phyloP scores from a whole-genome alignment of 2,797 vertebrate genomes.

The Danio choprae region DNA sequence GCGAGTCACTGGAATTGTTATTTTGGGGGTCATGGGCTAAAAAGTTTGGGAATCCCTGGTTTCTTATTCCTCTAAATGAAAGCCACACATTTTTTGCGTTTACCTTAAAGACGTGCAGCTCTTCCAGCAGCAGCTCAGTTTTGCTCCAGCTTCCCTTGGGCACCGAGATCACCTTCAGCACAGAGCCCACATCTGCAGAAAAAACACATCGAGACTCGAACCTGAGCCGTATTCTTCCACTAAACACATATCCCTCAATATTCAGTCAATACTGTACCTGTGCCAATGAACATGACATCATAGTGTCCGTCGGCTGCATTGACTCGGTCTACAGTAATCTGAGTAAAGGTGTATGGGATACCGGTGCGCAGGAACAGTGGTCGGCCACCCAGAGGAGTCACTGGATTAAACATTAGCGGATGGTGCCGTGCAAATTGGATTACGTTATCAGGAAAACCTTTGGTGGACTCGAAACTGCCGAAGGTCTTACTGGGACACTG shows the following conservation, averaged over 20 bases:
- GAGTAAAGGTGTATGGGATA: constrained; percentile 90
- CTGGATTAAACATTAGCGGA: constrained; percentile 93
- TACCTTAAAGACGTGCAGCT: constrained; percentile 95
- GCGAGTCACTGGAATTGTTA: no score
- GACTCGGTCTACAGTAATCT: constrained; percentile 87
- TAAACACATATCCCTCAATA: neutral
- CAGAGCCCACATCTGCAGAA: constrained; percentile 87
- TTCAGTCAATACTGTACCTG: constrained; percentile 75
- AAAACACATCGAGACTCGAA: constrained; percentile 34
- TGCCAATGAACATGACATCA: constrained; percentile 92
- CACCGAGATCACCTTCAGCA: constrained; percentile 94
- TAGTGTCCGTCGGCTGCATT: constrained; percentile 80
- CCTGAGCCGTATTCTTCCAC: neutral
- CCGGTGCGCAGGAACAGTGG: constrained; percentile 90
- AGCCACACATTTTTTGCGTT: constrained; percentile 51
- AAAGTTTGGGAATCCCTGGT: no score
- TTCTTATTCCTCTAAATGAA: no score
- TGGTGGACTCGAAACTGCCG: constrained; percentile 96
- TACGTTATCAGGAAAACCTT: constrained; percentile 95
- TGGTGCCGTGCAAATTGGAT: constrained; percentile 97
- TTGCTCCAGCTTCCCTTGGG: constrained; percentile 88
- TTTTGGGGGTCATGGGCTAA: no score
- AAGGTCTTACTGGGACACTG: constrained; percentile 99
- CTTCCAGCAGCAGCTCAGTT: constrained; percentile 91
- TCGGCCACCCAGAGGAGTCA: constrained; percentile 85